Base-by-base conservation (phyloP, 2,888 invertebrate genomes). In the Megamerina dolium region DNA sequence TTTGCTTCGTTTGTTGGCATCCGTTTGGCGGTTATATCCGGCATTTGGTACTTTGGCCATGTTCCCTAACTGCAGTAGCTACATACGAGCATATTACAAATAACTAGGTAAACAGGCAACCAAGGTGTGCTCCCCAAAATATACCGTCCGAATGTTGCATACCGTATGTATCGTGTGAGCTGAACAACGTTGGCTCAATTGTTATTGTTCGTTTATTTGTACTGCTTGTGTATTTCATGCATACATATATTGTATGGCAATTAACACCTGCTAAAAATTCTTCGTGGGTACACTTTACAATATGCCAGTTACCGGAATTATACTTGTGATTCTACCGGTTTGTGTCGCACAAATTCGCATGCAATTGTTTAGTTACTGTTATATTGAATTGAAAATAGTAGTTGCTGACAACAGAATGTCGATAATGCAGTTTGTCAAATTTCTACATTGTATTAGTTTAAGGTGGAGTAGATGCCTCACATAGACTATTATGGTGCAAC, bases 1-100 rank as follows among this genome's bases (percentile, higher is more conserved):
- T 65, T 65, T 65, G 65, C 65, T 66, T 65, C 65, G 65, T 65
- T 65, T 66, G 65, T 55, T 62, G 66, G 61, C 66, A 65, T 66
- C 65, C 65, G 66, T 60, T 61, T 61, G 63, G 59, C 64, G 66
- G 59, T 64, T 66, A 63, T 63, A 65, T 65, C 65, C 65, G 65
- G n/a, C n/a, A n/a, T 58, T 64, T 56, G 55, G 55, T 59, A 52
- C 48, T 50, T 50, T 44, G 45, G 50, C 43, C 50, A 43, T 49
- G 45, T 43, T 41, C 38, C 40, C 44, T 36, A 39, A 30, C 38
- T 27, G 12, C 23, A 10, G 26, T 27, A 20, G 23, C 19, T 23
- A 18, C 41, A 27, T 23, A 10, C 18, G 34, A 33, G 17, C 26
- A 37, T 19, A 17, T 30, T 23, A 19, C 29, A 14, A 17, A 13